Base-by-base conservation (phyloP, 2,888 invertebrate genomes). In the Apoda limacodes region DNA sequence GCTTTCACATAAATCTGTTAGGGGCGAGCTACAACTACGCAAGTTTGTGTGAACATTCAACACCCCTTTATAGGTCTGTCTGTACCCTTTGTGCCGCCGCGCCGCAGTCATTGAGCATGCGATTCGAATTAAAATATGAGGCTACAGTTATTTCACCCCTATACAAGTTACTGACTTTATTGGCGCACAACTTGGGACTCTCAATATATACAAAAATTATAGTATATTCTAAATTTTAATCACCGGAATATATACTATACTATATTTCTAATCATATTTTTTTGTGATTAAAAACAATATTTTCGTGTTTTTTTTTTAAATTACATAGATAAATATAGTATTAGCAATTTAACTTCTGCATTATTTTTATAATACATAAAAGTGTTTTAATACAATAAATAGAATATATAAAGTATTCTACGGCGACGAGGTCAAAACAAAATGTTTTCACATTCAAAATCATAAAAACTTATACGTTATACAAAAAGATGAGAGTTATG, bases 61-160 rank as follows among this genome's bases (percentile, higher is more conserved):
- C 69, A 66, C 72, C 74, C 74, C 65, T 71, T 72, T 70, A 75
- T 71, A 70, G 69, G 70, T 66, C n/a, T n/a, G n/a, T 62, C 58
- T 64, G 64, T 62, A 61, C 67, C 60, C 72, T 71, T 72, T 72
- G 68, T 65, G 54, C 45, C 41, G 45, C 44, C 46, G 40, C 60
- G 52, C 60, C 63, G 57, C 57, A 60, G 62, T 67, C 65, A 67
- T 65, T 62, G 58, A 63, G 55, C 69, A 64, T 62, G 63, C 63
- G 64, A 50, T 56, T 58, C 55, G 58, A 70, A 71, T 72, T 71
- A 71, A 75, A 72, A 64, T 64, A 65, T 60, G 52, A 61, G 52
- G 59, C 55, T 55, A 52, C n/a, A n/a, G n/a, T n/a, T n/a, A n/a
- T n/a, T n/a, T n/a, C n/a, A n/a, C n/a, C n/a, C n/a, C n/a, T n/a